Conservation (phyloP, 2,888 invertebrate species). For the Cryptus armator region DNA sequence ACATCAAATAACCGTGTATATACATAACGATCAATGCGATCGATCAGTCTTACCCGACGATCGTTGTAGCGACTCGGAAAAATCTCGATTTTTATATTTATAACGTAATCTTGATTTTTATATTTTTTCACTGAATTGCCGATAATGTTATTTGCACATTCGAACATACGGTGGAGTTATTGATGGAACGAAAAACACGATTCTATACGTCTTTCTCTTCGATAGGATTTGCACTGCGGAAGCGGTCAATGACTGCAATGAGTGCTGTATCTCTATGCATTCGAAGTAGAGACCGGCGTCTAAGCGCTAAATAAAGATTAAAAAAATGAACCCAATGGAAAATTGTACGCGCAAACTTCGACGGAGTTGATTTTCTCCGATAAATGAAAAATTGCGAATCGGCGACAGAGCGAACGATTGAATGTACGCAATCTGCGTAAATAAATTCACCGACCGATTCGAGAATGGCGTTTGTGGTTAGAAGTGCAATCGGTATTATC, state of each 20-base stretch:
- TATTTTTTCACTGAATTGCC: not conserved
- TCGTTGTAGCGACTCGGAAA: not conserved
- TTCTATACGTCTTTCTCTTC: not conserved
- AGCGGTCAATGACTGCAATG: not conserved
- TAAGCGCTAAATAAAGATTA: not conserved
- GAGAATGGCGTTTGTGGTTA: slow-evolving; percentile 55
- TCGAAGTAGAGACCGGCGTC: not conserved
- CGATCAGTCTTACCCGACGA: not conserved
- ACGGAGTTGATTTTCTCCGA: not conserved
- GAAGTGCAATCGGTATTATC: slow-evolving; percentile 64
- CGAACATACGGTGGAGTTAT: not conserved
- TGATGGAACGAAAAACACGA: not conserved
- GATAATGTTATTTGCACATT: not conserved
- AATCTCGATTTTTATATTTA: slow-evolving; percentile 1
- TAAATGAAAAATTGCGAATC: not conserved
- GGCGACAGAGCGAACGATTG: not conserved
- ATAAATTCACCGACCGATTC: slow-evolving; percentile 63
- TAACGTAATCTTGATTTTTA: not conserved
- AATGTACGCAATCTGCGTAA: slow-evolving; percentile 47
- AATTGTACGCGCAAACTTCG: not conserved
- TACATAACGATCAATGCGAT: not conserved
- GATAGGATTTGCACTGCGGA: not conserved
- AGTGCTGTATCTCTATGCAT: not conserved
- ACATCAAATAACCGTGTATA: not conserved
- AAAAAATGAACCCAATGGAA: not conserved